phyloP scores from a whole-genome alignment of 2,888 invertebrate genomes.

The Adelognathus sp. region DNA sequence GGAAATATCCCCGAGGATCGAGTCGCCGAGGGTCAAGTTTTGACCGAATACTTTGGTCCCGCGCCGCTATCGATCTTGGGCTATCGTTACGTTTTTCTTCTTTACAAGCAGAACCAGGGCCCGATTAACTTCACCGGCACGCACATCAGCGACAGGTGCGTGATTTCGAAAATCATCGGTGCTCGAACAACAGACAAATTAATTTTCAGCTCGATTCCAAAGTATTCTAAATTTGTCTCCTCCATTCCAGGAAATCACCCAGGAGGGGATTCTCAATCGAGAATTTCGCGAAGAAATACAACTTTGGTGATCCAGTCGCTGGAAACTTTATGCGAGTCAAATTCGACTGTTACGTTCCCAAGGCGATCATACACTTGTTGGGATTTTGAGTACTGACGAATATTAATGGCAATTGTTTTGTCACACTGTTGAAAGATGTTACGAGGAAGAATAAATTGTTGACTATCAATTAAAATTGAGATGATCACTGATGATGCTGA shows the following conservation, averaged over 20 bases:
- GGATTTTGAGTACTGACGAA: slow-evolving; percentile 46
- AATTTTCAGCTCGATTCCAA: not conserved
- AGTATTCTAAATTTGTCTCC: not conserved
- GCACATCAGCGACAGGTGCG: slow-evolving; percentile 74
- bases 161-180: not conserved
- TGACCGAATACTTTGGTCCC: slow-evolving; percentile 79
- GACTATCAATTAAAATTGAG: too few species aligned
- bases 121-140: slow-evolving; percentile 78
- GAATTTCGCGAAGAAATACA: slow-evolving; percentile 84
- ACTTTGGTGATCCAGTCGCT: slow-evolving; percentile 84
- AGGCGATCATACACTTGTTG: slow-evolving; percentile 10
- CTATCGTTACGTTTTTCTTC: slow-evolving; percentile 78
- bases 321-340: slow-evolving; percentile 85
- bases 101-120: slow-evolving; percentile 79
- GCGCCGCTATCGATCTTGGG: slow-evolving; percentile 75
- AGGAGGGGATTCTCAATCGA: slow-evolving; percentile 84
- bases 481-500: too few species aligned
- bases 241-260: slow-evolving; percentile 78
- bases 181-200: not conserved
- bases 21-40: slow-evolving; percentile 76
- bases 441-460: too few species aligned
- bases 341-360: slow-evolving; percentile 84
- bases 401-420: too few species aligned
- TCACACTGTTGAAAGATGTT: too few species aligned
- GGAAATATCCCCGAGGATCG: slow-evolving; percentile 80